Conservation (phyloP, 2,113 vertebrate genomes). For the Amia ocellicauda region DNA sequence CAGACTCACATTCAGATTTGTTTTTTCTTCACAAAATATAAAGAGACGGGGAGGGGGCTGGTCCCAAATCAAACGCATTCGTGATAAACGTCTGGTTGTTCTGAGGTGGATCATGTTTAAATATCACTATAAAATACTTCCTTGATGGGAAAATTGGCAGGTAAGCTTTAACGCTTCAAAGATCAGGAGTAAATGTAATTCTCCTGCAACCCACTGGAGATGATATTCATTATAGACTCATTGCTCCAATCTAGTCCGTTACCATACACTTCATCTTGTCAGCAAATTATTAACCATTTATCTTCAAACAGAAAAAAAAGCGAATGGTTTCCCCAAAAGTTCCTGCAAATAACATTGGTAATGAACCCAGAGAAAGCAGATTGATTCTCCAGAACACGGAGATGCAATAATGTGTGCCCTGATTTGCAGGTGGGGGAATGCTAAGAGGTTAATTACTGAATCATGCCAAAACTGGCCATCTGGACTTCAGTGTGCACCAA, state of each 20-base stretch:
- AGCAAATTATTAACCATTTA: conserved; percentile 28
- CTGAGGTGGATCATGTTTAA: conserved; percentile 34
- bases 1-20: not conserved
- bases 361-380: conserved; percentile 23
- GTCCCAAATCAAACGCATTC: conserved; percentile 32
- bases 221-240: conserved; percentile 32
- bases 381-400: conserved; percentile 37
- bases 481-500: conserved; percentile 31
- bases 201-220: conserved; percentile 19
- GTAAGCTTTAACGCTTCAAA: conserved; percentile 30
- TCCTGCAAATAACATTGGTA: too few relatives aligned
- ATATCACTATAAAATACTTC: conserved; percentile 36
- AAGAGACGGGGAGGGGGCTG: conserved; percentile 16
- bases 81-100: conserved; percentile 36
- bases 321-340: too few relatives aligned
- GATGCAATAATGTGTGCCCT: conserved; percentile 29
- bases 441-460: conserved; percentile 53
- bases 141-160: conserved; percentile 17
- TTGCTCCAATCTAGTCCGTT: conserved; percentile 26
- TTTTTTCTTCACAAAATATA: conserved; percentile 11
- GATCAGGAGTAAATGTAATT: conserved; percentile 34
- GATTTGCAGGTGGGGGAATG: conserved; percentile 23
- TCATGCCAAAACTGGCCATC: conserved; percentile 47
- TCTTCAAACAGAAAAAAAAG: conserved; percentile 17
- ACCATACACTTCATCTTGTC: not conserved